phyloP scores from a whole-genome alignment of 2,888 invertebrate species.

The Eucera pruinosa region DNA sequence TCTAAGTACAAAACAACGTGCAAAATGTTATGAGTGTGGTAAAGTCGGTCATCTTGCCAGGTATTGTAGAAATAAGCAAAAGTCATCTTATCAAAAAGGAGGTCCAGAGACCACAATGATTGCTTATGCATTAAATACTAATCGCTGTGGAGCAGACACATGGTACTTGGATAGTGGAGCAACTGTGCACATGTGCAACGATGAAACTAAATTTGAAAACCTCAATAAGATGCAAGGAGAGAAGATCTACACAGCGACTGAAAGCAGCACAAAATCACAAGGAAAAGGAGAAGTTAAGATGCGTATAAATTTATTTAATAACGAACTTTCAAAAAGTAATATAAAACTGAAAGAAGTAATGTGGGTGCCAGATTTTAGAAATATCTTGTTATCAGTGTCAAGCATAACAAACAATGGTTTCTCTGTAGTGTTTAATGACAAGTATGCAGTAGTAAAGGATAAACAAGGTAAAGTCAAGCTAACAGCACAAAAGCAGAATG shows the following conservation, averaged over 20 bases:
- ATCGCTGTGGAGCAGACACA: background rate
- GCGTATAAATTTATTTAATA: no score
- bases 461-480: no score
- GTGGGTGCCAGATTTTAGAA: slow-evolving; percentile 69
- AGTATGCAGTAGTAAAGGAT: slow-evolving; percentile 43
- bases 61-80: slow-evolving; percentile 10
- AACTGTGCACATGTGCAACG: slow-evolving; percentile 6
- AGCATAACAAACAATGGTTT: slow-evolving; percentile 67
- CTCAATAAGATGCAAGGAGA: background rate
- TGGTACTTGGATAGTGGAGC: slow-evolving; percentile 24
- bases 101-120: slow-evolving; percentile 2
- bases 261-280: background rate
- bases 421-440: slow-evolving; percentile 54
- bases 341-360: slow-evolving; percentile 64
- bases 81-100: background rate
- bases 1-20: background rate
- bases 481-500: no score
- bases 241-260: slow-evolving; percentile 19
- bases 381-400: slow-evolving; percentile 68
- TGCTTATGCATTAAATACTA: no score
- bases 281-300: slow-evolving; percentile 36
- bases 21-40: slow-evolving; percentile 16
- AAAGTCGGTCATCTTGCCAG: slow-evolving; percentile 16
- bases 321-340: no score
- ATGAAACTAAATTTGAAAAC: background rate